Conservation (phyloP, 2,797 vertebrate genomes). For the Sus cebifrons region DNA sequence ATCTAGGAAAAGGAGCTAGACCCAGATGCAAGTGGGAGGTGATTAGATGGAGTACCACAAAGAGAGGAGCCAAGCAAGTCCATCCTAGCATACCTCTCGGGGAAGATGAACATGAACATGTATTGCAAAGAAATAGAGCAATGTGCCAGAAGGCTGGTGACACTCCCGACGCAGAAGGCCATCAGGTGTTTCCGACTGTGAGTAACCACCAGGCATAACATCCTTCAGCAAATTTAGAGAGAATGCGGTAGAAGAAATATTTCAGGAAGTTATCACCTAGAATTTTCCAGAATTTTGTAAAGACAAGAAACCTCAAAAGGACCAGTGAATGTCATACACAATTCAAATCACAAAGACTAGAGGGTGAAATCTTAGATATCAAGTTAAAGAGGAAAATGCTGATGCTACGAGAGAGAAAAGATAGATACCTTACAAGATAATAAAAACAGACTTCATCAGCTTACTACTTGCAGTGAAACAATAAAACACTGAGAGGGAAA, state of each 20-base stretch:
- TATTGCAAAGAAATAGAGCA: background rate
- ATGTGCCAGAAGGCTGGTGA: background rate
- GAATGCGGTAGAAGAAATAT: background rate
- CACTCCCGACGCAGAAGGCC: background rate
- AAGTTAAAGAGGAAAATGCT: background rate
- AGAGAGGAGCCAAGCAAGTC: background rate
- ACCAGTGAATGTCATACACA: background rate
- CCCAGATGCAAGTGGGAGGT: background rate
- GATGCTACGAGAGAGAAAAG: background rate
- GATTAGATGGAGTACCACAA: background rate
- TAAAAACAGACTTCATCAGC: background rate
- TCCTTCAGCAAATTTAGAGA: background rate
- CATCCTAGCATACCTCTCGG: background rate
- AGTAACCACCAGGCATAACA: background rate
- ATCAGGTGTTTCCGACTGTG: background rate
- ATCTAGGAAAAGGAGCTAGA: background rate
- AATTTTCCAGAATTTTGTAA: slow-evolving; percentile 34
- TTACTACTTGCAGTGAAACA: background rate
- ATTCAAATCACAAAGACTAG: background rate
- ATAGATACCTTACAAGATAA: background rate
- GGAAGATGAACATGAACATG: background rate
- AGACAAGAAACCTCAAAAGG: background rate
- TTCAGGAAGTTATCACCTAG: background rate
- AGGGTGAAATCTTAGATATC: background rate
- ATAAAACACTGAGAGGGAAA: background rate